Base-by-base conservation (phyloP, 2,888 invertebrate species). In the Epinotia nisella region DNA sequence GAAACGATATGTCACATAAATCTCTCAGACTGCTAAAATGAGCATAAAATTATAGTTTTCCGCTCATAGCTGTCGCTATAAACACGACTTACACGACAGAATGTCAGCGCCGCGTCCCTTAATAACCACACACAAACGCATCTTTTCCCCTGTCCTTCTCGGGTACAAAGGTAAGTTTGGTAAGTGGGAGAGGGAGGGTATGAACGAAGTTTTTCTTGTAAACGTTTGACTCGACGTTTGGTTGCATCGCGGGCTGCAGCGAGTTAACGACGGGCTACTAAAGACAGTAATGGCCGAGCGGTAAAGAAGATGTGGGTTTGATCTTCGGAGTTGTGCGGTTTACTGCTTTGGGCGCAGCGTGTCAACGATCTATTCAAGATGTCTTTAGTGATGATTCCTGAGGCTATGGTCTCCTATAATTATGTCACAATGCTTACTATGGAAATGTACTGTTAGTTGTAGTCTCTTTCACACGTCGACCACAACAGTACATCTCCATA, bases 1-100 rank as follows among this genome's bases (percentile, higher is more conserved):
- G 21, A 58, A 58, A 58, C 29, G 58, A 58, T 58, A n/a, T 29
- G 58, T 58, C 58, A 29, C 29, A 58, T 58, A 58, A 58, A 58
- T 58, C 58, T 58, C 10, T 58, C 15, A 15, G 29, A 29, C 13
- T 15, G 11, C 21, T 56, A 56, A 24, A 29, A 49, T 49, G 29
- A 29, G 29, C 21, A n/a, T 58, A 29, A 58, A 58, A 58, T 58
- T 58, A 29, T 58, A 58, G 29, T 29, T 58, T 58, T 29, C 29
- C 56, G 56, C n/a, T 29, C 58, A 58, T 58, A 29, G n/a, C 3
- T 55, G 24, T 29, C 29, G 29, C n/a, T 56, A 56, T 56, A 56
- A 58, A 58, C 7, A 24, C 58, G 58, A 29, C 58, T 29, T 29
- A 58, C 7, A 24, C 58, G 58, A 29, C 58, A 56, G 5, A 21